phyloP scores from a whole-genome alignment of 2,888 invertebrate species.

The Podotricha telesiphe region DNA sequence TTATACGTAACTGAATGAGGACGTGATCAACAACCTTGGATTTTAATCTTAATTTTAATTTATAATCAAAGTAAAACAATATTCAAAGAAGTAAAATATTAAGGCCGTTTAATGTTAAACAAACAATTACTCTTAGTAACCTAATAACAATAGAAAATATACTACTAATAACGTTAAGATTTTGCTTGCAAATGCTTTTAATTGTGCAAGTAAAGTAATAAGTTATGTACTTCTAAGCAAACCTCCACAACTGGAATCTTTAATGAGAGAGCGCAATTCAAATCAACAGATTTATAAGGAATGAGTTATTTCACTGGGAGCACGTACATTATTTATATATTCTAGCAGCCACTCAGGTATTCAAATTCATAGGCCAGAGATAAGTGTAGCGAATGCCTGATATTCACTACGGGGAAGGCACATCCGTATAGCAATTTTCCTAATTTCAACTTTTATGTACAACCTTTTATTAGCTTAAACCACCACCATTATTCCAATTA shows the following conservation, averaged over 20 bases:
- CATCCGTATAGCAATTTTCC: slow-evolving; percentile 43
- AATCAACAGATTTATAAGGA: slow-evolving; percentile 82
- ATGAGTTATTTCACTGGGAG: slow-evolving; percentile 72
- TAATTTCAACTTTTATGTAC: slow-evolving; percentile 34
- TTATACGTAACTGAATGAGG: slow-evolving; percentile 47
- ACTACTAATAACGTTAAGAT: slow-evolving; percentile 33
- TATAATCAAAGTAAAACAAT: too few species aligned
- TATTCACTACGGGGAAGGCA: slow-evolving; percentile 48
- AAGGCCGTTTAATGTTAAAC: background rate
- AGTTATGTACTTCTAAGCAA: slow-evolving; percentile 74
- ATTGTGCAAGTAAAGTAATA: slow-evolving; percentile 77
- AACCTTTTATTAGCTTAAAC: slow-evolving; percentile 39
- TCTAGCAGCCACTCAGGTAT: slow-evolving; percentile 69
- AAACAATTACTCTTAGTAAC: background rate
- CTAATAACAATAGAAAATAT: background rate
- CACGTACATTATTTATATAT: slow-evolving; percentile 74
- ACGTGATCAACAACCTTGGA: slow-evolving; percentile 33
- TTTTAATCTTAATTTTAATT: slow-evolving; percentile 1
- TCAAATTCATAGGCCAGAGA: slow-evolving; percentile 61
- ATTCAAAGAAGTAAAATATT: background rate
- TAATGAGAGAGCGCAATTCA: slow-evolving; percentile 80
- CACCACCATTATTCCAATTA: slow-evolving; percentile 21
- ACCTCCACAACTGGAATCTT: slow-evolving; percentile 71
- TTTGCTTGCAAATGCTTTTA: slow-evolving; percentile 62
- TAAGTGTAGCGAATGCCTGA: slow-evolving; percentile 60